These are phyloP conservation scores for Lasioglossum calceatum DNA, from an alignment of 2,888 invertebrate species.

Conservation along the genomic window DNA sequence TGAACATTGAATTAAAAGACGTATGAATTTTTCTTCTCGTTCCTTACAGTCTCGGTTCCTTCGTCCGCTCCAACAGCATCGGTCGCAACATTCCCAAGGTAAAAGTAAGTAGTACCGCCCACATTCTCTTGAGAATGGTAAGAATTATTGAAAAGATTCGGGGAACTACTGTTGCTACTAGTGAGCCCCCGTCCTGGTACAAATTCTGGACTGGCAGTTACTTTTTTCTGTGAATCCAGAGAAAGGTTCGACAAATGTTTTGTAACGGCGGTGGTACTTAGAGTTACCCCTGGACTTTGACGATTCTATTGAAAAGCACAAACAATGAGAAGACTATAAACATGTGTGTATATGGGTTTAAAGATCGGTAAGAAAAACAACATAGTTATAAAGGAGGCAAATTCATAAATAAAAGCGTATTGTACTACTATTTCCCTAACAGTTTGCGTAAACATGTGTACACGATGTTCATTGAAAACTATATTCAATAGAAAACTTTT, in stretches of 20 bases:
- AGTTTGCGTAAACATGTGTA: neutral
- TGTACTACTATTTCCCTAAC: neutral
- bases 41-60: constrained; percentile 77
- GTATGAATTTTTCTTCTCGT: neutral
- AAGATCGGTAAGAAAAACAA: neutral
- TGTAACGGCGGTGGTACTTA: constrained; percentile 79
- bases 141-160: constrained; percentile 82
- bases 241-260: constrained; percentile 83
- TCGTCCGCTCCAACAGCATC: constrained; percentile 78
- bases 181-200: constrained; percentile 80
- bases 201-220: constrained; percentile 80
- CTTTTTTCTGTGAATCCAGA: constrained; percentile 81
- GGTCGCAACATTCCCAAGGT: constrained; percentile 86
- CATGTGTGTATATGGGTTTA: neutral
- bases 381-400: neutral
- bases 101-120: constrained; percentile 98
- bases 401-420: neutral
- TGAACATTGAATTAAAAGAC: neutral
- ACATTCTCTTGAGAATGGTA: constrained; percentile 91
- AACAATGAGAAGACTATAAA: constrained; percentile 50
- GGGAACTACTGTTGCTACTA: constrained; percentile 82
- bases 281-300: constrained; percentile 77
- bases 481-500: constrained; percentile 22
- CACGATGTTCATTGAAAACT: neutral
- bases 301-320: constrained; percentile 79